Evolutionary conservation across 2,888 invertebrate genomes (phyloP).

Genomic region (Cataglyphis rosenhaueri): DNA sequence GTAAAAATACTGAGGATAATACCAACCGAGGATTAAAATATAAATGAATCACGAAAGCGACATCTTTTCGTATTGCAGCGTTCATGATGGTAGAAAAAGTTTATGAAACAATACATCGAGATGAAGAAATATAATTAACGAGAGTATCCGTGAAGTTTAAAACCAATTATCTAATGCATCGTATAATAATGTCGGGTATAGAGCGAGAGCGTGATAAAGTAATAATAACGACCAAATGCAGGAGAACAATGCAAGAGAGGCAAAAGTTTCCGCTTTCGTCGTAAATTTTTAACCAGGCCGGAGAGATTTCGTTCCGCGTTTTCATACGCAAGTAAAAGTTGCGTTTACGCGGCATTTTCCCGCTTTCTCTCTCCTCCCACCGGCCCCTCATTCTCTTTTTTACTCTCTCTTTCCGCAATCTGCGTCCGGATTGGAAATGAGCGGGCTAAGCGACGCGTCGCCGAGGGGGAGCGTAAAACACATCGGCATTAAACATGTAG

Average conservation of each 20-base stretch:
- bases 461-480: conserved; percentile 66
- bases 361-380: not conserved
- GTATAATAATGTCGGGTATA: conserved; percentile 5
- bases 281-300: conserved; percentile 18
- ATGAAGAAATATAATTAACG: conserved; percentile 20
- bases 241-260: conserved; percentile 23
- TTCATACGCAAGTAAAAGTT: not conserved
- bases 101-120: not conserved
- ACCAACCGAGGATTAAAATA: not conserved
- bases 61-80: not conserved
- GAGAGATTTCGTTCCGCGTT: not conserved
- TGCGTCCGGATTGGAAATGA: not conserved
- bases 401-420: not conserved
- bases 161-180: conserved; percentile 47
- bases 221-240: conserved; percentile 38
- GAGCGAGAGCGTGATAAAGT: conserved; percentile 30
- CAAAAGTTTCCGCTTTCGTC: not conserved
- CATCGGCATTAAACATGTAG: conserved; percentile 72
- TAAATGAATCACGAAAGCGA: not conserved
- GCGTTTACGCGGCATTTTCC: not conserved
- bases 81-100: conserved; percentile 15
- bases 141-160: conserved; percentile 17
- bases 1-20: not conserved
- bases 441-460: conserved; percentile 28
- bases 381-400: not conserved